Evolutionary conservation across 2,113 vertebrate genomes (phyloP).

Genomic region (Xiphophorus couchianus): DNA sequence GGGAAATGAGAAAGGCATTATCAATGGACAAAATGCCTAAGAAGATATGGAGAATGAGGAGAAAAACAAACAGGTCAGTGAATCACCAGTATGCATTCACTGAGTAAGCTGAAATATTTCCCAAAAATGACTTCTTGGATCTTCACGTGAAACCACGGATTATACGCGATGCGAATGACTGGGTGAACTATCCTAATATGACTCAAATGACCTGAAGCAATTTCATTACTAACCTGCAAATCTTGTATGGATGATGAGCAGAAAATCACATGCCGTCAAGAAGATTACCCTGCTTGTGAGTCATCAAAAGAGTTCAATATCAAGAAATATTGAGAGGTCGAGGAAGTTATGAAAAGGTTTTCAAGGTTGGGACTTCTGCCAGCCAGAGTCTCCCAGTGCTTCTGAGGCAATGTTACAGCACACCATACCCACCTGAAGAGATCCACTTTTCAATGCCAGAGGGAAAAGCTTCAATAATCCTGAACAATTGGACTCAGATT

Average conservation of each 20-base stretch:
- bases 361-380: background rate
- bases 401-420: constrained; percentile 39
- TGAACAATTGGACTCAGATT: constrained; percentile 54
- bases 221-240: constrained; percentile 25
- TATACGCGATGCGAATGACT: constrained; percentile 8
- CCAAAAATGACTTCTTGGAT: constrained; percentile 3
- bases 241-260: background rate
- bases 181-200: constrained; percentile 28
- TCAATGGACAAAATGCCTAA: constrained; percentile 22
- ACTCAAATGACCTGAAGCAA: constrained; percentile 9
- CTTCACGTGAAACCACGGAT: background rate
- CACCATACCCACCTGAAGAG: constrained; percentile 51
- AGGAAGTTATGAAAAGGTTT: background rate
- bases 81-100: constrained; percentile 41
- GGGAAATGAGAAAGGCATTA: constrained; percentile 44
- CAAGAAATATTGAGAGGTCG: background rate
- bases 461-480: constrained; percentile 59
- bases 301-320: background rate
- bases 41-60: constrained; percentile 31
- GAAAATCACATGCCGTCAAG: constrained; percentile 1
- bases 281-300: background rate
- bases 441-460: constrained; percentile 45
- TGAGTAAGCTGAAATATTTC: constrained; percentile 23
- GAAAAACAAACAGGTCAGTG: constrained; percentile 28
- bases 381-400: constrained; percentile 21